These are phyloP conservation scores for Beris chalybata DNA, from an alignment of 2,888 invertebrate genomes.

Conservation along the genomic window DNA sequence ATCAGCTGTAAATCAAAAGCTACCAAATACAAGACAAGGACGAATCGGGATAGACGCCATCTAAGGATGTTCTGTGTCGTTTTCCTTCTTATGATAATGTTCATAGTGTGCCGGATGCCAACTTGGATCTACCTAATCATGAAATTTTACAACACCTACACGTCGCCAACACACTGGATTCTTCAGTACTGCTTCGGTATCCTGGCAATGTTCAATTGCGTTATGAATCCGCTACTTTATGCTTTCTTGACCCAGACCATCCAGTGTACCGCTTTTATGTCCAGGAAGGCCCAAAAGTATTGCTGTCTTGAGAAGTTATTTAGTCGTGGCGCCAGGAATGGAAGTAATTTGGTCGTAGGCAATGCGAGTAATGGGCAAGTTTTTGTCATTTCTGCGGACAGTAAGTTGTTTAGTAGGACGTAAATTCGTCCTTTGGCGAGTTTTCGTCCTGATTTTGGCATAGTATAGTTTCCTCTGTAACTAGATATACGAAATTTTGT, in stretches of 20 bases:
- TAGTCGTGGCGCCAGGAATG: neutral
- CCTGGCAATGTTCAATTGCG: conserved; percentile 60
- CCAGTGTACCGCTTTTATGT: conserved; percentile 41
- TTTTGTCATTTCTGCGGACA: conserved; percentile 18
- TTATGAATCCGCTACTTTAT: conserved; percentile 63
- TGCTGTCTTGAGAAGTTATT: conserved; percentile 38
- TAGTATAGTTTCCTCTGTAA: too few relatives aligned
- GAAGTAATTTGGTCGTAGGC: neutral
- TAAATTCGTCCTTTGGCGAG: neutral
- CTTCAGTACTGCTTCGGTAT: conserved; percentile 58
- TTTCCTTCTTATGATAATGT: conserved; percentile 60
- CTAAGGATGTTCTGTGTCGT: conserved; percentile 62
- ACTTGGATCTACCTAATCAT: conserved; percentile 60
- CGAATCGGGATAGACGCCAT: conserved; percentile 50
- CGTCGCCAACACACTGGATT: conserved; percentile 54
- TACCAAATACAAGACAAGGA: neutral
- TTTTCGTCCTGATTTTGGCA: too few relatives aligned
- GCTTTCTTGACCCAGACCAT: conserved; percentile 62
- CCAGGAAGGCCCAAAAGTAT: conserved; percentile 38
- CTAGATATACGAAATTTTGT: too few relatives aligned
- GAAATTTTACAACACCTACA: conserved; percentile 52
- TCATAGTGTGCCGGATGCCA: conserved; percentile 60
- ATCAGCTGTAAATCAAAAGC: neutral
- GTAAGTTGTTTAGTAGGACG: neutral
- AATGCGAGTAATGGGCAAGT: conserved; percentile 7